Conservation (phyloP, 2,888 invertebrate genomes). For the Trichogramma dendrolimi region DNA sequence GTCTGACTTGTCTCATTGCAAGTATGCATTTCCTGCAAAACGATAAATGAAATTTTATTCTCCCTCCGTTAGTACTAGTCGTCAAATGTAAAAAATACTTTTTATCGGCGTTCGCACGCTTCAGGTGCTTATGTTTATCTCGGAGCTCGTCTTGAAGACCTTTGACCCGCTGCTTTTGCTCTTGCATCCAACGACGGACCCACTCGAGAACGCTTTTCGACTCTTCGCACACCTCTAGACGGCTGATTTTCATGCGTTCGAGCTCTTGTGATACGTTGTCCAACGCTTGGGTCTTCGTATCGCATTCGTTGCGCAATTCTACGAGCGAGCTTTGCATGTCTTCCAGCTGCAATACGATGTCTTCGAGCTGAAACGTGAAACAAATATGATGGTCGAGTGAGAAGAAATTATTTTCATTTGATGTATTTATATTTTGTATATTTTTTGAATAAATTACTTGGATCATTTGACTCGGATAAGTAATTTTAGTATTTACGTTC, state of each 20-base stretch:
- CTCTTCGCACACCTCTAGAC: conserved; percentile 43
- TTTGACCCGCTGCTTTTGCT: conserved; percentile 37
- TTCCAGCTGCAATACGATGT: conserved; percentile 39
- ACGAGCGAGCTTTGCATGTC: conserved; percentile 39
- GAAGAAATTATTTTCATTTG: not conserved
- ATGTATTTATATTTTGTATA: no score
- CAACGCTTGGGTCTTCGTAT: conserved; percentile 39
- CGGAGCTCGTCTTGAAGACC: conserved; percentile 20
- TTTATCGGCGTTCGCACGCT: conserved; percentile 38
- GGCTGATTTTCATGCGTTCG: conserved; percentile 38
- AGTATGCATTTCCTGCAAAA: conserved; percentile 37
- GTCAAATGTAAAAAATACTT: conserved; percentile 33
- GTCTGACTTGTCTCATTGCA: conserved; percentile 34
- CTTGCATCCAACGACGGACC: conserved; percentile 43
- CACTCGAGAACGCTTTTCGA: conserved; percentile 41
- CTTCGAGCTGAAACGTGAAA: conserved; percentile 33
- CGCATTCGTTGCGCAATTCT: conserved; percentile 41
- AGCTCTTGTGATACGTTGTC: conserved; percentile 42
- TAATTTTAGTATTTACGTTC: no score
- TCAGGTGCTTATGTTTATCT: conserved; percentile 38
- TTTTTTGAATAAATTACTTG: no score
- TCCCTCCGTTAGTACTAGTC: conserved; percentile 8
- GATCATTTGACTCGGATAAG: no score
- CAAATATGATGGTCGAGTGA: not conserved
- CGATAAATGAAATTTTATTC: conserved; percentile 13